Conservation (phyloP, 1,140 invertebrate species). For the Carcinoscorpius rotundicauda region DNA sequence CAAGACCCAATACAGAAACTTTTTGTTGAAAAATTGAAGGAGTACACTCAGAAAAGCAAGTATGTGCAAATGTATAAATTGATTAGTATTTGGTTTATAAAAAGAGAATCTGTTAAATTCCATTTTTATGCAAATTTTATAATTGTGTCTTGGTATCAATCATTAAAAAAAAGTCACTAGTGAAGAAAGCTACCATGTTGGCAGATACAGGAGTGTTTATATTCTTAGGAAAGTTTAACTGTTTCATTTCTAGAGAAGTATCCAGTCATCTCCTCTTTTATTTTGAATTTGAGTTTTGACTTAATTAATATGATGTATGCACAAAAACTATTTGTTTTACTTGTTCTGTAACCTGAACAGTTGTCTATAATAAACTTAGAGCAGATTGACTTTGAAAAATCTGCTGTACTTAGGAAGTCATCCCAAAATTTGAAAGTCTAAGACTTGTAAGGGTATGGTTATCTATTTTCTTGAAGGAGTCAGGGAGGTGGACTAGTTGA, state of each 20-base stretch:
- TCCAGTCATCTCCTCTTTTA: no score
- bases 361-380: no score
- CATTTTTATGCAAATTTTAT: no score
- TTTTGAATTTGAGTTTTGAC: no score
- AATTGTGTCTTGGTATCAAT: no score
- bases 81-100: background rate
- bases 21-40: conserved; percentile 81
- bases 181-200: background rate
- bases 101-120: no score
- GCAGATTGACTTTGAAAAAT: no score
- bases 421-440: no score
- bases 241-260: no score
- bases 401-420: no score
- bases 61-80: conserved; percentile 34
- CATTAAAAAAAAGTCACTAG: background rate
- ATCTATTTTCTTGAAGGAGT: conserved; percentile 28
- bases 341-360: background rate
- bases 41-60: conserved; percentile 65
- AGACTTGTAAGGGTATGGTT: background rate
- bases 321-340: background rate
- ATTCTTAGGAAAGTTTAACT: no score
- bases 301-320: conserved; percentile 5
- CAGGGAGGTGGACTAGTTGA: conserved; percentile 67
- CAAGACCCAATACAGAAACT: conserved; percentile 82
- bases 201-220: no score